These are phyloP conservation scores for Silurus lanzhouensis DNA, from an alignment of 2,797 vertebrate genomes.

Conservation along the genomic window DNA sequence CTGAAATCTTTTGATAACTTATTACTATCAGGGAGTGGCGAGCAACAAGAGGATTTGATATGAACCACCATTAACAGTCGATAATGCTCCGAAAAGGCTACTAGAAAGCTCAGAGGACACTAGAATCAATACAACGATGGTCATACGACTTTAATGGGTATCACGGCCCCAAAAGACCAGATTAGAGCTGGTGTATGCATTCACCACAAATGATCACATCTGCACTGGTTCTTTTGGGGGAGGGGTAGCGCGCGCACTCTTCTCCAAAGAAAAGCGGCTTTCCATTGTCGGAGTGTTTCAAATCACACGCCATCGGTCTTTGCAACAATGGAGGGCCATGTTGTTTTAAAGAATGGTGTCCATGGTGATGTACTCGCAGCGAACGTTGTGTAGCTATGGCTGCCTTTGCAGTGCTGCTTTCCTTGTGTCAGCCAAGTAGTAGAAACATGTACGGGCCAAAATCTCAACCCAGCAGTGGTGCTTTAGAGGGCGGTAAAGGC, in stretches of 20 bases:
- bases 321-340: constrained; percentile 47
- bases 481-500: constrained; percentile 27
- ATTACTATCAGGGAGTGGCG: constrained; percentile 34
- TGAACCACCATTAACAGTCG: constrained; percentile 31
- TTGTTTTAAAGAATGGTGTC: constrained; percentile 66
- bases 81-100: constrained; percentile 32
- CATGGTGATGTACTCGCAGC: constrained; percentile 69
- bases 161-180: constrained; percentile 4
- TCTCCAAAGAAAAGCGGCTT: constrained; percentile 31
- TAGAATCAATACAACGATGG: constrained; percentile 39
- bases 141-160: constrained; percentile 18
- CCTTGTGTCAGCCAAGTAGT: background rate
- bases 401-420: constrained; percentile 44
- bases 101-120: constrained; percentile 25
- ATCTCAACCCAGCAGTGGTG: background rate
- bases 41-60: constrained; percentile 27
- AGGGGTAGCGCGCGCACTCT: constrained; percentile 1
- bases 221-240: constrained; percentile 21
- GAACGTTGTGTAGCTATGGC: constrained; percentile 66
- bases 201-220: constrained; percentile 44
- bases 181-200: constrained; percentile 23
- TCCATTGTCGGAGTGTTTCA: constrained; percentile 50
- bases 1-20: constrained; percentile 38
- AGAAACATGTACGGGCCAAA: background rate
- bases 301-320: constrained; percentile 46